Base-by-base conservation (phyloP, 1,140 invertebrate genomes). In the Macrobrachium rosenbergii region DNA sequence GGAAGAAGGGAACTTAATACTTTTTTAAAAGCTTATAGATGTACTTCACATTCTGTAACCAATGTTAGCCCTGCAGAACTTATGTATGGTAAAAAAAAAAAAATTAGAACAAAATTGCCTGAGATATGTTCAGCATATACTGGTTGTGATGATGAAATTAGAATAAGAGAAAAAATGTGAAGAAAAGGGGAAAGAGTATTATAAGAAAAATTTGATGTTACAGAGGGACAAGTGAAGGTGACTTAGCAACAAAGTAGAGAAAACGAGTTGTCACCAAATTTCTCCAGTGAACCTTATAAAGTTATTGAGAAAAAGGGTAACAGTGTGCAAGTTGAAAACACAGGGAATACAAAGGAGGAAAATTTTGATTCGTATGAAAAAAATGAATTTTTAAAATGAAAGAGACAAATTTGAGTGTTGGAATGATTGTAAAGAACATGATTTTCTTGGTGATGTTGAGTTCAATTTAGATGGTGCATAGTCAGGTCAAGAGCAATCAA, bases 81-180 rank as follows among this genome's bases (percentile, higher is more conserved):
- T 23, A 23, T 76, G 73, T 76, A 76, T 76, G 73, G 73, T n/a
- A n/a, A n/a, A n/a, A n/a, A n/a, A n/a, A 76, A n/a, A 76, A 76
- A 76, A 76, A n/a, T 8, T 76, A n/a, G 37, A 23, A 76, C 21
- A 43, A 76, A 76, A 6, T 43, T 76, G 37, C 73, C 73, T 23
- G n/a, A n/a, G 17, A 23, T 76, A 8, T 23, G 5, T 37, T 23
- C 17, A 19, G 73, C 5, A 23, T 43, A 76, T n/a, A n/a, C n/a
- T 73, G 23, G 12, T 12, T 73, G 73, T 76, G 73, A 5, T 76
- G 73, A 76, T 21, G 37, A 17, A 43, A 43, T 76, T 76, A 78
- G 76, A 78, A 43, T 76, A 8, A 78, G 76, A 78, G 43, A 60
- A 28, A 59, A 58, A 5, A 52, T 28, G 43, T 43, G 14, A 10